Evolutionary conservation across 2,113 vertebrate genomes (phyloP).

Genomic region (Panthera leo): DNA sequence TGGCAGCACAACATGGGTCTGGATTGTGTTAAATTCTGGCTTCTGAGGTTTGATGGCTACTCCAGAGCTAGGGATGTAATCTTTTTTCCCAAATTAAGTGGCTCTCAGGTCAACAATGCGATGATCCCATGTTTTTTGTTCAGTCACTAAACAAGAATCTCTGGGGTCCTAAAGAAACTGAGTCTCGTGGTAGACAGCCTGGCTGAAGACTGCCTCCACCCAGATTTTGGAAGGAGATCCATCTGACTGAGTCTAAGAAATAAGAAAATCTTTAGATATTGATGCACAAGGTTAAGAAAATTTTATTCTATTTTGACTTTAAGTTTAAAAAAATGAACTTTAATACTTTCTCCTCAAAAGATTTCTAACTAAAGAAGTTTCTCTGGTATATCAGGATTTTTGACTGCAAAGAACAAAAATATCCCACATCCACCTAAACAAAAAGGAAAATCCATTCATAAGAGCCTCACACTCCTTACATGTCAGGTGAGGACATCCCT

Average conservation of each 20-base stretch:
- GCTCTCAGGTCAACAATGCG: not conserved
- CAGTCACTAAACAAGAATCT: not conserved
- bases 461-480: not conserved
- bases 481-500: not conserved
- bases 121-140: not conserved
- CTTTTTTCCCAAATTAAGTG: not conserved
- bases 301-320: not conserved
- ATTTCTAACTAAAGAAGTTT: not conserved
- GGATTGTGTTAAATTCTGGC: not conserved
- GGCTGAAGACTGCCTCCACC: not conserved
- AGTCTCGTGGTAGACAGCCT: too few relatives aligned
- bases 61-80: fast-evolving
- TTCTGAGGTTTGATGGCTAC: not conserved
- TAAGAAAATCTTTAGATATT: not conserved
- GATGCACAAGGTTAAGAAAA: not conserved
- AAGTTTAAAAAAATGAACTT: not conserved
- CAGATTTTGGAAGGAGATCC: not conserved
- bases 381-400: too few relatives aligned
- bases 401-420: not conserved
- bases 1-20: not conserved
- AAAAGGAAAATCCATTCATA: not conserved
- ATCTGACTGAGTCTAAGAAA: not conserved
- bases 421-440: not conserved
- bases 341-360: not conserved
- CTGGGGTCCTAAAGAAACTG: not conserved